phyloP scores from a whole-genome alignment of 2,888 invertebrate genomes.

The Agrochola lychnidis region DNA sequence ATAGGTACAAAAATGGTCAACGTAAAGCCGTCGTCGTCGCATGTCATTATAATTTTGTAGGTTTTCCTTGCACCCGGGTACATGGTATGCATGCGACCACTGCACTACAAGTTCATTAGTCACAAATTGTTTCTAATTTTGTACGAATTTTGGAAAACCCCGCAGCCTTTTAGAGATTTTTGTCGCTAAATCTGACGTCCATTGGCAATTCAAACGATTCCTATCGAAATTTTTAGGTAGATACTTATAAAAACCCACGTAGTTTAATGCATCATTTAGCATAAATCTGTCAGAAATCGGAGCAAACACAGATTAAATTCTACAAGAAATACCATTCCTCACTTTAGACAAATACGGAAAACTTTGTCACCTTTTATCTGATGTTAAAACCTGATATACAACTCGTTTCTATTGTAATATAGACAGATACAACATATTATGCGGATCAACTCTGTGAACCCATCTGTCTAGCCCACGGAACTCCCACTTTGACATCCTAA shows the following conservation, averaged over 20 bases:
- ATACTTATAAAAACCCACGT: slow-evolving; percentile 19
- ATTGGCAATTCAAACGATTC: background rate
- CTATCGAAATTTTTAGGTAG: slow-evolving; percentile 1
- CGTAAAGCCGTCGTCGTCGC: too few relatives aligned
- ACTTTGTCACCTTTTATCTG: slow-evolving; percentile 53
- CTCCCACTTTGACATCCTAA: slow-evolving; percentile 60
- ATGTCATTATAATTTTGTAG: too few relatives aligned
- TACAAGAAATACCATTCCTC: slow-evolving; percentile 26
- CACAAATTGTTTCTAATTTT: background rate
- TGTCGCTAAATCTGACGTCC: background rate
- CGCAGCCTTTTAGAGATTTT: background rate
- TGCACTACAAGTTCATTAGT: background rate
- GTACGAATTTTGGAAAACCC: background rate
- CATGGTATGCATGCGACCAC: too few relatives aligned
- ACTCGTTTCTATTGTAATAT: slow-evolving; percentile 52
- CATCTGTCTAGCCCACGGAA: slow-evolving; percentile 64
- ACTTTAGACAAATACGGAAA: slow-evolving; percentile 44
- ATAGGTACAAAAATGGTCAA: too few relatives aligned
- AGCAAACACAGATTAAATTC: slow-evolving; percentile 12
- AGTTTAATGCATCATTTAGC: slow-evolving; percentile 10
- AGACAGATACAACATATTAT: slow-evolving; percentile 46
- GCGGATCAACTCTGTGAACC: slow-evolving; percentile 53
- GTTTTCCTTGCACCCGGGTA: too few relatives aligned
- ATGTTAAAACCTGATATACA: slow-evolving; percentile 52
- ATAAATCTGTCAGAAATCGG: slow-evolving; percentile 39